Evolutionary conservation across 2,888 invertebrate species (phyloP), one percentile per base, ranked within the genome.

Genomic region (Dorcus hopei): DNA sequence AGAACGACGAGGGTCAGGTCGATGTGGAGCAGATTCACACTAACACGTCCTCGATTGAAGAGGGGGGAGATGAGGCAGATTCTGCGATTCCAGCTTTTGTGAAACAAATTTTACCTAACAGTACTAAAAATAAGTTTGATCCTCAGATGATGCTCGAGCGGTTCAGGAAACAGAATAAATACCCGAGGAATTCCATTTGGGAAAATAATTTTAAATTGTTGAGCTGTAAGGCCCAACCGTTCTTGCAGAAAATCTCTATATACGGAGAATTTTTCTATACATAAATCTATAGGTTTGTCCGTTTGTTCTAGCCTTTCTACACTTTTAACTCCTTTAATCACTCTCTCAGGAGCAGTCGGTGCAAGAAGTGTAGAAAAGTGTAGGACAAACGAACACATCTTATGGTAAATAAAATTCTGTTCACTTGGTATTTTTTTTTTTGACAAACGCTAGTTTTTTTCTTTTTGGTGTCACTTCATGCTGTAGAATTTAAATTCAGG

Each of bases 181-280:
- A 82, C 72, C 84, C 86, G 56, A 82, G 82, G 6, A 86, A 87
- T 71, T 78, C 81, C 61, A 83, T 86, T 0, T 85, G 86, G 74
- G 79, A 80, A 9, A 74, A 80, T 43, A 85, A 85, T 71, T 91
- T 87, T 75, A 85, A 89, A 60, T 72, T 89, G 9, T 79, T 95
- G 56, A 84, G 88, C 49, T 95, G 95, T 68, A 87, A 87, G 52
- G 89, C 91, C 2, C 93, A 91, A 57, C 88, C 91, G 11, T 93
- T 91, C 76, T 77, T 90, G 60, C 89, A 90, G 75, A 83, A 89
- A 70, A 83, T 93, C 74, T 89, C 90, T 11, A 81, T 92, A 63
- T 85, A 89, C 61, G 93, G 93, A 0, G 92, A 93, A 81, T 89
- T 93, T 80, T 86, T 84, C 71, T 75, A 76, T 61, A 65, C 58